Conservation (phyloP, 2,113 vertebrate genomes). For the Hylia prasina region DNA sequence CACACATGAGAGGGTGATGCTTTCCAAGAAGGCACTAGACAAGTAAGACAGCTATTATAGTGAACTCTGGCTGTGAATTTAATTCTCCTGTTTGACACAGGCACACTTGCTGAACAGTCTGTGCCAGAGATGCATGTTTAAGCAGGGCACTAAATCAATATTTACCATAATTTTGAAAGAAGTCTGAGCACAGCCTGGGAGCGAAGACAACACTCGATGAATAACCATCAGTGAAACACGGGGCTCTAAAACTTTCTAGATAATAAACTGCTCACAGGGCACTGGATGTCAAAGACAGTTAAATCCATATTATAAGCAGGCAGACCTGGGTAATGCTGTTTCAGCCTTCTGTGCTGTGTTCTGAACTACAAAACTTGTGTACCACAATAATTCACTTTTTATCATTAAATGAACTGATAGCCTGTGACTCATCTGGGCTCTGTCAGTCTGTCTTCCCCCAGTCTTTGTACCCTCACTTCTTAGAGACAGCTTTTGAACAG, state of each 20-base stretch:
- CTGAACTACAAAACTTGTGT: background rate
- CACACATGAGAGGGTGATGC: background rate
- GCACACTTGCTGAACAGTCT: background rate
- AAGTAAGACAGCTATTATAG: background rate
- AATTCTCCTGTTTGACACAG: background rate
- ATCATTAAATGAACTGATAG: background rate
- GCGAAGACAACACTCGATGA: background rate
- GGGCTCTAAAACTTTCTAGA: background rate
- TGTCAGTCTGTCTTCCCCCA: background rate
- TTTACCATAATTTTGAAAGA: slow-evolving; percentile 20
- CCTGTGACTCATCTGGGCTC: background rate
- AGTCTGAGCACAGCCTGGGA: background rate
- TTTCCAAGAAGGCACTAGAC: slow-evolving; percentile 19
- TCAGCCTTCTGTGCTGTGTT: background rate
- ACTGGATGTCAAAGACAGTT: background rate
- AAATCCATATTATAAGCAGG: background rate
- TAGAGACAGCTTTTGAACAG: rapidly evolving
- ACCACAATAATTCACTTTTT: background rate
- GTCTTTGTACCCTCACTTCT: background rate
- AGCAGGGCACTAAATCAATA: slow-evolving; percentile 12
- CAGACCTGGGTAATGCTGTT: background rate
- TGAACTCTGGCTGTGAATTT: slow-evolving; percentile 26
- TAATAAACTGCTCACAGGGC: background rate
- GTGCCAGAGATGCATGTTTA: background rate
- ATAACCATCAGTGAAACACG: background rate